A percentile compares a stretch with the other conserved stretches of the same genome.
These are phyloP conservation scores for Ornithorhynchus anatinus DNA, from an alignment of 2,113 vertebrate genomes.

Conservation along the genomic window DNA sequence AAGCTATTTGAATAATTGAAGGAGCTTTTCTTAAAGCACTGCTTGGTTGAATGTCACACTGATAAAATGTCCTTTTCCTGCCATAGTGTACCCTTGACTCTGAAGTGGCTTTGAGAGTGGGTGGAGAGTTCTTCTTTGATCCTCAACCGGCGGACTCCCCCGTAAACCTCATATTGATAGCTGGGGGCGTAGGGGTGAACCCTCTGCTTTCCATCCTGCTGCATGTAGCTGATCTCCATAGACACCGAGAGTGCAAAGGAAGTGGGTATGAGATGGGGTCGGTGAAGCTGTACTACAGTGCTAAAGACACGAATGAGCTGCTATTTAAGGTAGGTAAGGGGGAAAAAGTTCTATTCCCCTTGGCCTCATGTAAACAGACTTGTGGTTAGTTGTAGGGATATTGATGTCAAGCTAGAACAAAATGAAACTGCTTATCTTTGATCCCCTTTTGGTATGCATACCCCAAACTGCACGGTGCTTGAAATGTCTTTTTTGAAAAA, in stretches of 20 bases:
- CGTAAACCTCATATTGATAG: slow-evolving; percentile 87
- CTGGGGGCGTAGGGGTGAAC: slow-evolving; percentile 94
- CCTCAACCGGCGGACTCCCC: slow-evolving; percentile 79
- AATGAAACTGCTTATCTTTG: no score
- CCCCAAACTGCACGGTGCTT: no score
- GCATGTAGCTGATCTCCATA: slow-evolving; percentile 82
- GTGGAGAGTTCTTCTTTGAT: slow-evolving; percentile 94
- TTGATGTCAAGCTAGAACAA: no score
- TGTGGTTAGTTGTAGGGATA: no score
- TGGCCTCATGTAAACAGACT: background rate
- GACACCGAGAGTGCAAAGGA: slow-evolving; percentile 46
- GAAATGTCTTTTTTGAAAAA: no score
- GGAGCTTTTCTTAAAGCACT: no score
- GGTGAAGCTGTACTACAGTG: slow-evolving; percentile 86
- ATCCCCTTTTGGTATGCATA: no score
- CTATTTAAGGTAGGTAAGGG: slow-evolving; percentile 85
- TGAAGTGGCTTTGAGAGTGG: slow-evolving; percentile 85
- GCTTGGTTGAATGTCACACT: no score
- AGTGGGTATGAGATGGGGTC: slow-evolving; percentile 70
- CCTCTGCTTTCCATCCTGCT: slow-evolving; percentile 93
- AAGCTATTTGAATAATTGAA: no score
- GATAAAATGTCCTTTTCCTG: no score
- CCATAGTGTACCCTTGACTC: slow-evolving; percentile 82
- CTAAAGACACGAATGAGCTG: slow-evolving; percentile 82
- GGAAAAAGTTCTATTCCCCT: rapidly evolving